Base-by-base conservation (phyloP, 2,888 invertebrate genomes). In the Andricus curvator region DNA sequence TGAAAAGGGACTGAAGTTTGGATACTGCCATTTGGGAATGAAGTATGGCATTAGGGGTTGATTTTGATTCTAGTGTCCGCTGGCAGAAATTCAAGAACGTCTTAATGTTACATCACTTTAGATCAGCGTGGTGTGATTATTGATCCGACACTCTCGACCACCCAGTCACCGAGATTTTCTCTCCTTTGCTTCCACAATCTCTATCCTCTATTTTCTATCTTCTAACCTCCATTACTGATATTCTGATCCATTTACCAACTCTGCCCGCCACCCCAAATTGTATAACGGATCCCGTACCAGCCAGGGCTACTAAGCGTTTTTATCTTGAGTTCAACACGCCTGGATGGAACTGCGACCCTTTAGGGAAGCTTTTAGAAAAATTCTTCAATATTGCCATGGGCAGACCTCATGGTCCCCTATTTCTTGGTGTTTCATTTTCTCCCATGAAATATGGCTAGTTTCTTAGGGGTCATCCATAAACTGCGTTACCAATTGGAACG, bases 81-180 rank as follows among this genome's bases (percentile, higher is more conserved):
- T 88, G 87, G 87, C 87, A 87, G 51, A 64, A 79, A 83, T 85
- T 88, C 86, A 87, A 82, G 81, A 84, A 78, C 77, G 82, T 78
- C 80, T 83, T 82, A 80, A 83, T 78, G 81, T 83, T 84, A 81
- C 84, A 82, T 86, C 81, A 67, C 76, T 83, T 84, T 84, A 82
- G 82, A 87, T 87, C 85, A 85, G 87, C 84, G 79, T 80, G 82
- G 66, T 77, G 81, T 80, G 83, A 83, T 84, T 89, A 89, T 88
- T 86, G 88, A 88, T 88, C 86, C 84, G 70, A 15, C 44, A 44
- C 33, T 48, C n/a, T 76, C 67, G 70, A 81, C 82, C 67, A 68
- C 80, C 78, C 77, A 81, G 80, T 82, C 70, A 74, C 80, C 74
- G 44, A 80, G 82, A 85, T 83, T 87, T 88, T 82, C 81, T 78